Conservation (phyloP, 2,113 vertebrate genomes). For the Eurypyga helias region DNA sequence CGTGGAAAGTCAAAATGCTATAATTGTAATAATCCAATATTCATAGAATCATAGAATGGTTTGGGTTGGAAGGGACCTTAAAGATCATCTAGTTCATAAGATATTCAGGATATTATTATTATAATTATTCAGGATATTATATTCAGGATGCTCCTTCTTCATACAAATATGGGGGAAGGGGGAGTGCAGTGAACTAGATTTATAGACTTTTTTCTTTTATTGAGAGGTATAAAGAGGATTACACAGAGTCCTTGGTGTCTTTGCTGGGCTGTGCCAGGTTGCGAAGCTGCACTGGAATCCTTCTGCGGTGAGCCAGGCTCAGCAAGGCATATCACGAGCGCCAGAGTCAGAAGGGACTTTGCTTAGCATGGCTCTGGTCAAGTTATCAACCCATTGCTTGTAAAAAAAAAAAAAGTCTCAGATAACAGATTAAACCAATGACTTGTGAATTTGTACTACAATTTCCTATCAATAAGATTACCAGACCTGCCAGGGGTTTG, state of each 20-base stretch:
- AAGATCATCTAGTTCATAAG: too few species aligned
- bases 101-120: too few species aligned
- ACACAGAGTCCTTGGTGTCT: neutral
- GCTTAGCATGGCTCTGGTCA: neutral
- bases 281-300: neutral
- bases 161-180: too few species aligned
- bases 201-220: neutral
- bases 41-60: too few species aligned
- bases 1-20: neutral
- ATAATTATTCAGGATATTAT: too few species aligned
- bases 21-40: neutral
- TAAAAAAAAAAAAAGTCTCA: neutral
- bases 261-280: neutral
- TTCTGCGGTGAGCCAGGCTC: neutral
- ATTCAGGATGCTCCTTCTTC: neutral
- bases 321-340: rapidly evolving
- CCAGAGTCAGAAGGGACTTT: neutral
- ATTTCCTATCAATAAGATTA: neutral
- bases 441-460: neutral
- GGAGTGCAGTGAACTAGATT: too few species aligned
- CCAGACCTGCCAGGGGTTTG: neutral
- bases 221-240: neutral
- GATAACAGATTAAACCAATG: neutral
- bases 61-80: too few species aligned
- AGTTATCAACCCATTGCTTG: neutral